Evolutionary conservation across 2,888 invertebrate species (phyloP).

Genomic region (Theodoxus fluviatilis): DNA sequence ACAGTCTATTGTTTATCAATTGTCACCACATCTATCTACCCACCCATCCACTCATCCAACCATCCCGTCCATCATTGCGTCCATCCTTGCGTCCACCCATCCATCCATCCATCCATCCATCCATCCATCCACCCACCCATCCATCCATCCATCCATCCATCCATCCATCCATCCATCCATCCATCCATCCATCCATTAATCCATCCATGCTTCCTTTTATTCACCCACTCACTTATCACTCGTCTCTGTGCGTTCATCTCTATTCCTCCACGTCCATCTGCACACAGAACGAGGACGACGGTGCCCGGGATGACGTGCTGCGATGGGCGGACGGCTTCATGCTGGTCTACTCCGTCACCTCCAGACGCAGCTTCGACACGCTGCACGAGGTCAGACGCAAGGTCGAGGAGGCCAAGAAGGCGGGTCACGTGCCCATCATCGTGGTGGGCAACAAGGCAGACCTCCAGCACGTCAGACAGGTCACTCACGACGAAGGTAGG

Average conservation of each 20-base stretch:
- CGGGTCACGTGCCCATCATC: constrained; percentile 50
- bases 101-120: neutral
- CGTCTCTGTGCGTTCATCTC: neutral
- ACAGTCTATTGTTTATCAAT: neutral
- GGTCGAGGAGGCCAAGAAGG: constrained; percentile 53
- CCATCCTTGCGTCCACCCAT: neutral
- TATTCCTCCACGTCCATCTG: neutral
- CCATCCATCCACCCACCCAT: neutral
- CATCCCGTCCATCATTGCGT: neutral
- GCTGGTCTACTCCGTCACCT: constrained; percentile 55
- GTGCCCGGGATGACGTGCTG: constrained; percentile 54
- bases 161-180: neutral
- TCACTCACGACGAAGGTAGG: constrained; percentile 55
- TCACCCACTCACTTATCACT: no score
- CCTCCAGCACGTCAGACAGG: constrained; percentile 55
- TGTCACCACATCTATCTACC: neutral
- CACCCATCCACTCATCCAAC: neutral
- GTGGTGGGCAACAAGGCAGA: constrained; percentile 60
- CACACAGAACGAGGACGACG: constrained; percentile 53
- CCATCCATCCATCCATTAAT: neutral
- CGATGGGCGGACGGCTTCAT: constrained; percentile 61
- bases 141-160: neutral
- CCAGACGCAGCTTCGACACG: constrained; percentile 50
- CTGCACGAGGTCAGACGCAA: constrained; percentile 46
- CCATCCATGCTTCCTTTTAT: neutral